phyloP scores from a whole-genome alignment of 2,113 vertebrate species.

The Oxygymnocypris stewartii region DNA sequence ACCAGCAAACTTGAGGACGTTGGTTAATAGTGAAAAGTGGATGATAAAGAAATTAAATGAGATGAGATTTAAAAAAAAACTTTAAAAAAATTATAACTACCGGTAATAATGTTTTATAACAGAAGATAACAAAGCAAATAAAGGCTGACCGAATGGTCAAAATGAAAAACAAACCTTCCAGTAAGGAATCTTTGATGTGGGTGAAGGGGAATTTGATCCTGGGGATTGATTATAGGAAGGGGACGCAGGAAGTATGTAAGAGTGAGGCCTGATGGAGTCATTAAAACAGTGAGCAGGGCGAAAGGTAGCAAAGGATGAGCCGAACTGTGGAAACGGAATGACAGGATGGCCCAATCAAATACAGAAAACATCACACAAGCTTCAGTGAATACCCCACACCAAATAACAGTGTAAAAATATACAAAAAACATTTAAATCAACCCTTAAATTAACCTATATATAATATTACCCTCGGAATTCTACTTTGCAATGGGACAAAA shows the following conservation, averaged over 20 bases:
- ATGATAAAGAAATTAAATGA: slow-evolving; percentile 58
- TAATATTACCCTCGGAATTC: too few species aligned
- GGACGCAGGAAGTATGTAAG: slow-evolving; percentile 80
- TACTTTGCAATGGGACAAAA: too few species aligned
- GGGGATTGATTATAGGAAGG: slow-evolving; percentile 79
- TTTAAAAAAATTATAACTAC: slow-evolving; percentile 35
- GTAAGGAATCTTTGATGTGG: slow-evolving; percentile 80
- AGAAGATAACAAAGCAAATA: slow-evolving; percentile 46
- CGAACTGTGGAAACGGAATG: slow-evolving; percentile 76
- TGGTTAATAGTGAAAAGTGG: background rate
- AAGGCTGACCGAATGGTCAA: slow-evolving; percentile 50
- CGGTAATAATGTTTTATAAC: slow-evolving; percentile 45
- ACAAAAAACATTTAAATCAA: background rate
- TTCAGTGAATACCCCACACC: background rate
- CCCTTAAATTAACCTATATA: background rate
- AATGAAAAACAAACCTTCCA: slow-evolving; percentile 79
- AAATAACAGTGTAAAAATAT: background rate
- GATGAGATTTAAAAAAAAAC: slow-evolving; percentile 57
- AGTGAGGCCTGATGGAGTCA: slow-evolving; percentile 79
- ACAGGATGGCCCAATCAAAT: slow-evolving; percentile 71
- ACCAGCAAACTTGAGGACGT: background rate
- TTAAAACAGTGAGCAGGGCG: slow-evolving; percentile 80
- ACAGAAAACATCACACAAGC: slow-evolving; percentile 13
- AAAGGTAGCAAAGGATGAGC: slow-evolving; percentile 82
- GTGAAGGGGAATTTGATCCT: slow-evolving; percentile 79